Conservation (phyloP, 2,797 vertebrate species). For the Poecilia wingei region DNA sequence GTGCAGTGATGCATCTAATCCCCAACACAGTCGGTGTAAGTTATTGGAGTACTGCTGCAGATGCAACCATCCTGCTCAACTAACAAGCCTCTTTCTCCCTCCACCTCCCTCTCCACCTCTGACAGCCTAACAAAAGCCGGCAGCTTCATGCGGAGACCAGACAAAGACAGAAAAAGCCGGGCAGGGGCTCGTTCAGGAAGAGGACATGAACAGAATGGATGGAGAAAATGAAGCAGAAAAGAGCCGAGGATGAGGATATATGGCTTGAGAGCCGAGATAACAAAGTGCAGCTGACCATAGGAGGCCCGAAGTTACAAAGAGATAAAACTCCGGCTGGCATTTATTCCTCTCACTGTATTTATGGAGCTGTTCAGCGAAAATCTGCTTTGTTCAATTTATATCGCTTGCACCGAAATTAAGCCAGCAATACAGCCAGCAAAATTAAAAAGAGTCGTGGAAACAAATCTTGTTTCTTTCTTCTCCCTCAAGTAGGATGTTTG, state of each 20-base stretch:
- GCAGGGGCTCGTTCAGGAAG: slow-evolving; percentile 55
- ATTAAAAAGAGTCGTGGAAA: slow-evolving; percentile 6
- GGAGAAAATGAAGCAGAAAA: slow-evolving; percentile 34
- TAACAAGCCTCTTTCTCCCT: slow-evolving; percentile 43
- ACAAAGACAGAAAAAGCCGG: slow-evolving; percentile 70
- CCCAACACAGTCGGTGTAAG: slow-evolving; percentile 39
- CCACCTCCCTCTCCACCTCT: slow-evolving; percentile 49
- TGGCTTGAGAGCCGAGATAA: slow-evolving; percentile 27
- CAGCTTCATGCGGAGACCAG: slow-evolving; percentile 59
- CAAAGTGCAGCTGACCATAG: slow-evolving; percentile 38
- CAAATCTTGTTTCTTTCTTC: neutral
- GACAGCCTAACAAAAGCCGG: slow-evolving; percentile 71
- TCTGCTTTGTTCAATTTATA: slow-evolving; percentile 4
- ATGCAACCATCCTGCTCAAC: slow-evolving; percentile 27
- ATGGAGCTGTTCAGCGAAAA: neutral
- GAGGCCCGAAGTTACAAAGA: slow-evolving; percentile 34
- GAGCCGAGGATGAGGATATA: slow-evolving; percentile 38
- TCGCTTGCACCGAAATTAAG: neutral
- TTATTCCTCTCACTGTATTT: slow-evolving; percentile 15
- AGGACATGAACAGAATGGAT: slow-evolving; percentile 42
- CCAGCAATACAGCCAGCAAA: neutral
- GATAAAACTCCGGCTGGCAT: slow-evolving; percentile 29
- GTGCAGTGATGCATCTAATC: slow-evolving; percentile 41
- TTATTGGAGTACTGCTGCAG: slow-evolving; percentile 23
- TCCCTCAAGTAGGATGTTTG: neutral